phyloP scores from a whole-genome alignment of 2,888 invertebrate genomes.

The Leptarthrus brevirostris region DNA sequence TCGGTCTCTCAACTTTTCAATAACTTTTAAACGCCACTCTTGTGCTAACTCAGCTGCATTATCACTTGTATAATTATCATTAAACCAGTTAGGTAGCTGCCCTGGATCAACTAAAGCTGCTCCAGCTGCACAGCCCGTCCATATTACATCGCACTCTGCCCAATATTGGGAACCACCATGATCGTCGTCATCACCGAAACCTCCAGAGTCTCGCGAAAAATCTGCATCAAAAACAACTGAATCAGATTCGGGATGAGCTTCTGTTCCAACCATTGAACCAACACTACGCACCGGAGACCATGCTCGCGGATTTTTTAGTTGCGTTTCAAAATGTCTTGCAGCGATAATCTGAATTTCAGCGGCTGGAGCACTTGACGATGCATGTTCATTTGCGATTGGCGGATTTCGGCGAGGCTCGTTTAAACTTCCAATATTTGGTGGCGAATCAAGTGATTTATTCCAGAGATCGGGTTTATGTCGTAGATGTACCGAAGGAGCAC shows the following conservation, averaged over 20 bases:
- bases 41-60: conserved; percentile 75
- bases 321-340: conserved; percentile 77
- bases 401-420: conserved; percentile 61
- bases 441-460: conserved; percentile 62
- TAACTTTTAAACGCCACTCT: conserved; percentile 80
- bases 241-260: conserved; percentile 88
- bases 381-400: conserved; percentile 56
- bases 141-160: conserved; percentile 83
- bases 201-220: conserved; percentile 76
- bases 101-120: conserved; percentile 81
- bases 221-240: conserved; percentile 84
- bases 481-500: conserved; percentile 74
- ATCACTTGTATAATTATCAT: conserved; percentile 68
- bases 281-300: conserved; percentile 92
- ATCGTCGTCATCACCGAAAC: conserved; percentile 82
- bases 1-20: conserved; percentile 75
- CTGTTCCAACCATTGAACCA: conserved; percentile 84
- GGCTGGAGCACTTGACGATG: conserved; percentile 63
- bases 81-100: conserved; percentile 83
- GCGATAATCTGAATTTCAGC: conserved; percentile 69
- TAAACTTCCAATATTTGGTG: conserved; percentile 65
- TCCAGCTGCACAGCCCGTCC: conserved; percentile 85
- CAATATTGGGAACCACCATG: conserved; percentile 75
- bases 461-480: conserved; percentile 67
- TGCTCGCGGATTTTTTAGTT: conserved; percentile 82